phyloP scores from a whole-genome alignment of 2,113 vertebrate species.

The Glaucidium brasilianum region DNA sequence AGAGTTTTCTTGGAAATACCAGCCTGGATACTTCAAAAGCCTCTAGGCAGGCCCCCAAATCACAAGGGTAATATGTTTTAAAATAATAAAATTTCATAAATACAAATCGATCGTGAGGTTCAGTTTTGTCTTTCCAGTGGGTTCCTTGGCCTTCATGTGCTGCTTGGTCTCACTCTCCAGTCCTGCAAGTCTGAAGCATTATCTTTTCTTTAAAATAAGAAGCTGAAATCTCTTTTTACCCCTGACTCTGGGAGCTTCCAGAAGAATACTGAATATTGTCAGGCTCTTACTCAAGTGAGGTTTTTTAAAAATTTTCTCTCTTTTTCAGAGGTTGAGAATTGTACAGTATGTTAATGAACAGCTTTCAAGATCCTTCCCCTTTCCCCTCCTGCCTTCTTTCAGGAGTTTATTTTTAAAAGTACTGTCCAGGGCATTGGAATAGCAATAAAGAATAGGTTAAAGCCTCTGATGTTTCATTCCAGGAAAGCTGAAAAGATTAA shows the following conservation, averaged over 20 bases:
- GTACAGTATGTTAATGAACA: neutral
- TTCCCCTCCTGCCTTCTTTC: neutral
- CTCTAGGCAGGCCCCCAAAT: neutral
- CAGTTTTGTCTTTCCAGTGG: neutral
- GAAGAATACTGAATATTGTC: neutral
- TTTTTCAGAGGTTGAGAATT: neutral
- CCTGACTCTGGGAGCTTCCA: neutral
- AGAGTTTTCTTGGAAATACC: neutral
- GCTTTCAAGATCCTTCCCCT: neutral
- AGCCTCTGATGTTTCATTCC: conserved; percentile 47
- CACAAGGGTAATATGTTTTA: neutral
- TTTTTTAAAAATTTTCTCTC: neutral
- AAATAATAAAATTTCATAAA: neutral
- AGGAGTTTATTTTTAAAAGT: conserved; percentile 55
- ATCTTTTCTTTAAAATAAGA: neutral
- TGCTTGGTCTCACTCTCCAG: neutral
- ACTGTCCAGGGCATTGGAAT: conserved; percentile 52
- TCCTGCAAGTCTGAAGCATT: neutral
- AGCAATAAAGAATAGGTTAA: conserved; percentile 67
- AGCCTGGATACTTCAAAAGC: neutral
- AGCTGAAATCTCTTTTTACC: neutral
- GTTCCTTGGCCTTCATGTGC: neutral
- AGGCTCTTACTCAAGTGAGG: neutral
- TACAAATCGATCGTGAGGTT: neutral
- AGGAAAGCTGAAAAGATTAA: conserved; percentile 57